Conservation (phyloP, 2,113 vertebrate species). For the Pogonocichla stellata region DNA sequence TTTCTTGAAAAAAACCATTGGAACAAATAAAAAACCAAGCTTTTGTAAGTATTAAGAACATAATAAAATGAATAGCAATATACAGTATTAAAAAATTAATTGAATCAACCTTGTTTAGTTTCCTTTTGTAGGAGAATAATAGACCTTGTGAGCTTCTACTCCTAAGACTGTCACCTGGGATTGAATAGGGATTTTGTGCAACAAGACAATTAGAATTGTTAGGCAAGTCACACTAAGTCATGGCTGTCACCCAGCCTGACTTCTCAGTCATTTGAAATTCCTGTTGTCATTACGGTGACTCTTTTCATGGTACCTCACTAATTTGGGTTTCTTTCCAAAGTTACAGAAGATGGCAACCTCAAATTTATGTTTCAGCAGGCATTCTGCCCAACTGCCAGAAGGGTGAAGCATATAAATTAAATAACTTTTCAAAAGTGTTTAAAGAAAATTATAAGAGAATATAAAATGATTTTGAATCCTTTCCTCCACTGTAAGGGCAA, state of each 20-base stretch:
- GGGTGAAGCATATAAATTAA: not conserved
- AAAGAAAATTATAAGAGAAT: not conserved
- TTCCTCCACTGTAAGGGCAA: not conserved
- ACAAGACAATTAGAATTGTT: not conserved
- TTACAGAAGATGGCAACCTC: not conserved
- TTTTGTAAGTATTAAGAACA: not conserved
- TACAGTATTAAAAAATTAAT: not conserved
- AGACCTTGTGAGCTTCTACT: not conserved
- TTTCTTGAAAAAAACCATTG: not conserved
- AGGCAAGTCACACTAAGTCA: not conserved
- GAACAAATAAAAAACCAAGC: not conserved
- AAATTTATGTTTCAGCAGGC: not conserved
- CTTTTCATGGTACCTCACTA: not conserved
- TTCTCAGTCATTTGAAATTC: not conserved
- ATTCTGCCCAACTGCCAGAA: not conserved
- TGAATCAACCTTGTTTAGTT: not conserved
- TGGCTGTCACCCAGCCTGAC: not conserved
- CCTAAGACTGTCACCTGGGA: not conserved
- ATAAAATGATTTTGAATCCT: not conserved
- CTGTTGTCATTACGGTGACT: not conserved
- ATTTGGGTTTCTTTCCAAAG: not conserved
- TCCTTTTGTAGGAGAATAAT: not conserved
- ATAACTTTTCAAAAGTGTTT: not conserved
- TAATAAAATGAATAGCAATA: not conserved
- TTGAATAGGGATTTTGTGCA: not conserved